Evolutionary conservation across 2,888 invertebrate species (phyloP).

Genomic region (Emmelina monodactyla): DNA sequence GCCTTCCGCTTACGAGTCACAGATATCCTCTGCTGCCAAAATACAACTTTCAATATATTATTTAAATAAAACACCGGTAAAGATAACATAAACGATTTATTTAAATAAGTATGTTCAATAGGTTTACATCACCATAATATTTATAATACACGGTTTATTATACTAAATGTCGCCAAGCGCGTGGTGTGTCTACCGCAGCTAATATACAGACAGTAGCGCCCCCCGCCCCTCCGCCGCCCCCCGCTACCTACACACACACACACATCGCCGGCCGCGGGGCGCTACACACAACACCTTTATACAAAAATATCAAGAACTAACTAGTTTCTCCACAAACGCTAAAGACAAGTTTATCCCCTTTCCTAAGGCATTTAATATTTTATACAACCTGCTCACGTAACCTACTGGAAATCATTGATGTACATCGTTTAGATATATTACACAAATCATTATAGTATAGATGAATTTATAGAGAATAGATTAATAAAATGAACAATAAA

Average conservation of each 20-base stretch:
- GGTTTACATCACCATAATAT: slow-evolving; percentile 50
- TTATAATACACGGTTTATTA: slow-evolving; percentile 26
- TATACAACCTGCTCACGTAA: slow-evolving; percentile 26
- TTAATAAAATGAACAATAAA: slow-evolving; percentile 7
- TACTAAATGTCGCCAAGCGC: not conserved
- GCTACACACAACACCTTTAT: slow-evolving; percentile 2
- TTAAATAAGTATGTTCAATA: slow-evolving; percentile 52
- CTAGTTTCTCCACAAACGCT: too few species aligned
- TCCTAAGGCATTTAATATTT: slow-evolving; percentile 30
- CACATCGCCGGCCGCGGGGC: slow-evolving; percentile 15
- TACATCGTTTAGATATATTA: slow-evolving; percentile 18
- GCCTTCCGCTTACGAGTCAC: too few species aligned
- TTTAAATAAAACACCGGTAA: slow-evolving; percentile 22
- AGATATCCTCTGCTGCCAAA: too few species aligned
- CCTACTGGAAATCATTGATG: slow-evolving; percentile 2
- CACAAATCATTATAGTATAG: slow-evolving; percentile 16
- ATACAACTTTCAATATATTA: too few species aligned
- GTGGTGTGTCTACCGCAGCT: slow-evolving; percentile 17
- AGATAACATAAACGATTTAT: slow-evolving; percentile 61
- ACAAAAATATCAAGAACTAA: too few species aligned
- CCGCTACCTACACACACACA: slow-evolving; percentile 22
- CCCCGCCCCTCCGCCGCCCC: slow-evolving; percentile 3
- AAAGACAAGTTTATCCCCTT: too few species aligned
- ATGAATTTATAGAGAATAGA: slow-evolving; percentile 12
- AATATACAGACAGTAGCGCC: slow-evolving; percentile 29